A percentile compares a stretch with the other conserved stretches of the same genome.
These are phyloP conservation scores for Tetanocera ferruginea DNA, from an alignment of 2,888 invertebrate species.

Conservation along the genomic window DNA sequence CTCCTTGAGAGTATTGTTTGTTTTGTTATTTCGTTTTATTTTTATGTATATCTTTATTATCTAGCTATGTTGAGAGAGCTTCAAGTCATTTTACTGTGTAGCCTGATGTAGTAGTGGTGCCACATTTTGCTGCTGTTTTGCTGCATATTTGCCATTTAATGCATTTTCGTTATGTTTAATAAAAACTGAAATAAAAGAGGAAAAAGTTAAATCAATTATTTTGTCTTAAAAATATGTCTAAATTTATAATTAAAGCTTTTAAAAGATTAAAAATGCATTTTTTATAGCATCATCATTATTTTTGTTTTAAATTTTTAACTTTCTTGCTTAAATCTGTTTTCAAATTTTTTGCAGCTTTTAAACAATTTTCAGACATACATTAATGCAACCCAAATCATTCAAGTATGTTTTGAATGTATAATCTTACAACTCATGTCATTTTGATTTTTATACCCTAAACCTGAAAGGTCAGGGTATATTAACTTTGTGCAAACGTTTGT, in stretches of 20 bases:
- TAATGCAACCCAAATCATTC: no score
- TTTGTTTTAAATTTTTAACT: neutral
- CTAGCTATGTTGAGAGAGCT: neutral
- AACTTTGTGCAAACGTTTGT: no score
- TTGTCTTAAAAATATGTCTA: neutral
- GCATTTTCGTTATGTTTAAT: no score
- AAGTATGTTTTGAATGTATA: no score
- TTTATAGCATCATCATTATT: no score
- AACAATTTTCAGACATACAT: no score
- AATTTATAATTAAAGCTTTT: no score
- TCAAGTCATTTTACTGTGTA: constrained; percentile 1
- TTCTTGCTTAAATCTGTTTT: neutral
- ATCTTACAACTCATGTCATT: no score
- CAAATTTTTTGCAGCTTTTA: no score
- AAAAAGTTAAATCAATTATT: neutral
- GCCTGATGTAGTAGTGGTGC: neutral
- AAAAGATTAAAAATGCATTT: no score
- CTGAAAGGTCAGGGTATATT: no score
- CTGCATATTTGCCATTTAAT: neutral
- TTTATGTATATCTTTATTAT: neutral
- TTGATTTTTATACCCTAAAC: no score
- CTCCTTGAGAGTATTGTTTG: neutral
- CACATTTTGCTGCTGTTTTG: neutral
- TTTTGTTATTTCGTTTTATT: neutral
- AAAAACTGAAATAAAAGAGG: neutral